Percentiles rank a stretch among this genome's conserved stretches.
phyloP scores from a whole-genome alignment of 2,113 vertebrate genomes.

The Maylandia zebra region DNA sequence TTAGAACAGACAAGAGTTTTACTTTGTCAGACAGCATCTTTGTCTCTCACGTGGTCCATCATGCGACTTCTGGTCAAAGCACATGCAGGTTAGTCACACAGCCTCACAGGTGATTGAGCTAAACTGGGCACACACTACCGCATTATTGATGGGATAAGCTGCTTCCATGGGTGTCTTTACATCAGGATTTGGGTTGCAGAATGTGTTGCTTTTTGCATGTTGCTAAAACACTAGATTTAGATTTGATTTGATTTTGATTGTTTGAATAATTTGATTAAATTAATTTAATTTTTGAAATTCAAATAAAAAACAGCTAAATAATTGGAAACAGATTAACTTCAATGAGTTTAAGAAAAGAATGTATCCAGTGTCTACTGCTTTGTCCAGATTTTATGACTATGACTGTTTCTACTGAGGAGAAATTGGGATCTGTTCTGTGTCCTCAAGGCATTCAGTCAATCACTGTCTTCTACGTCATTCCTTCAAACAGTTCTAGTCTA shows the following conservation, averaged over 20 bases:
- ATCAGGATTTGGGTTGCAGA: background rate
- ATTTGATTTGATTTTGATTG: background rate
- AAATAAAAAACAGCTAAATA: background rate
- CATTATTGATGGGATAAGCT: background rate
- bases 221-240: background rate
- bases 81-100: background rate
- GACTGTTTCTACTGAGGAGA: background rate
- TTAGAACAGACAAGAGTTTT: background rate
- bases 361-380: background rate
- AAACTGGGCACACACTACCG: background rate
- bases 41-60: slow-evolving; percentile 4
- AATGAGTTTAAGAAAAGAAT: background rate
- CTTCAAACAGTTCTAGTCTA: background rate
- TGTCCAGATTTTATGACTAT: background rate
- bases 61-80: background rate
- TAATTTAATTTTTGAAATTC: background rate
- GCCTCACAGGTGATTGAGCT: background rate
- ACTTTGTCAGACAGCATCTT: background rate
- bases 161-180: background rate
- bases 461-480: background rate
- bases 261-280: background rate
- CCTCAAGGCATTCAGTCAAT: background rate
- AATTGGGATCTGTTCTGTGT: background rate
- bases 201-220: background rate
- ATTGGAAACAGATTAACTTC: background rate